Evolutionary conservation across 2,113 vertebrate genomes (phyloP).

Genomic region (Colius striatus): DNA sequence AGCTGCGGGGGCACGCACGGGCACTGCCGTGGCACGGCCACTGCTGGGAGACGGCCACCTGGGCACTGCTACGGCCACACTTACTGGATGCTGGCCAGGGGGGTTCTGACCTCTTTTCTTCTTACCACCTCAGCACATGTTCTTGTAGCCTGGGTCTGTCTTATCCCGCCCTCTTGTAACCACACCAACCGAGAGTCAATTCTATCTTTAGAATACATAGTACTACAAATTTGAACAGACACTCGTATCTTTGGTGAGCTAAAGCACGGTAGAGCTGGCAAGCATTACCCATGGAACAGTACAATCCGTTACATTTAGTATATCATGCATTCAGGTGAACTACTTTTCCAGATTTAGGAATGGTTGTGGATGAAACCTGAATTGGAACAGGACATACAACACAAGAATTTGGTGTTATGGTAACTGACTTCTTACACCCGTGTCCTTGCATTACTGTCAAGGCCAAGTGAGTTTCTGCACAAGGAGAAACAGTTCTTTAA

Average conservation of each 20-base stretch:
- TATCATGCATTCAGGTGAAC: not conserved
- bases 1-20: too few species aligned
- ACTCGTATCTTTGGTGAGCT: not conserved
- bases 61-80: not conserved
- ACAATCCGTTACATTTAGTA: not conserved
- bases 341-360: not conserved
- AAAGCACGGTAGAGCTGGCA: not conserved
- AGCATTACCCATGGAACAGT: not conserved
- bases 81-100: not conserved
- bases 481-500: not conserved
- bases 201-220: not conserved
- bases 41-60: too few species aligned
- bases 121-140: not conserved
- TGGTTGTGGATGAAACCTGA: not conserved
- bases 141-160: not conserved
- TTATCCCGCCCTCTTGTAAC: not conserved
- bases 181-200: not conserved
- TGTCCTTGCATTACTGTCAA: not conserved
- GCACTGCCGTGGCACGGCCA: too few species aligned
- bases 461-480: not conserved
- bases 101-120: not conserved
- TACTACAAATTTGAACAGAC: not conserved
- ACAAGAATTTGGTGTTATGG: not conserved
- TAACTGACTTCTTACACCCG: not conserved
- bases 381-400: not conserved